These are phyloP conservation scores for Eustalomyia histrio DNA, from an alignment of 2,888 invertebrate species.

Conservation along the genomic window DNA sequence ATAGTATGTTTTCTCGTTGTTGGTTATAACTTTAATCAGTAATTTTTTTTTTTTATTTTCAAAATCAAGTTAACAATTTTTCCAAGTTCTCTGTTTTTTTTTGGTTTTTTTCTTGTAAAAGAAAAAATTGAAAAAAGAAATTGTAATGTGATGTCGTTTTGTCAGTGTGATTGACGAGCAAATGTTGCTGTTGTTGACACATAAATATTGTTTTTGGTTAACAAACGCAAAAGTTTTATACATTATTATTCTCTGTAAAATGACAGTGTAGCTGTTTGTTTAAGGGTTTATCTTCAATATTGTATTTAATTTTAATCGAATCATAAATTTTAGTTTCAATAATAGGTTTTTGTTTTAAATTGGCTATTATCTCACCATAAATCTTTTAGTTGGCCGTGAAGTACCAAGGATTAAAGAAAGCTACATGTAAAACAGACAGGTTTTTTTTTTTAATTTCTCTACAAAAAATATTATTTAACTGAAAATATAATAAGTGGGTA, in stretches of 20 bases:
- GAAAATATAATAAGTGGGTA: no score
- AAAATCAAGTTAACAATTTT: conserved; percentile 47
- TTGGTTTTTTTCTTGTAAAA: conserved; percentile 9
- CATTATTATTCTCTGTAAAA: conserved; percentile 40
- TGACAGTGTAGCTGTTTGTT: conserved; percentile 36
- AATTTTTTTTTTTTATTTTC: conserved; percentile 45
- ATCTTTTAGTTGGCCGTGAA: conserved; percentile 65
- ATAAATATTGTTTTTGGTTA: conserved; percentile 61
- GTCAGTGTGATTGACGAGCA: conserved; percentile 76
- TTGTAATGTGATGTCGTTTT: conserved; percentile 75
- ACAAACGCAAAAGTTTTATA: conserved; percentile 49
- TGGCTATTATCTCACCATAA: conserved; percentile 74
- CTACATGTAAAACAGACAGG: no score
- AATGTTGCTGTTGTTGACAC: conserved; percentile 60
- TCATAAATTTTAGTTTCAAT: conserved; percentile 43
- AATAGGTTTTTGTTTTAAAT: conserved; percentile 70
- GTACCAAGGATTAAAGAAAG: no score
- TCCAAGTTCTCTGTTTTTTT: conserved; percentile 35
- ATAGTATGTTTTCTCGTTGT: conserved; percentile 19
- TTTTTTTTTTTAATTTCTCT: no score
- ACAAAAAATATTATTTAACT: no score
- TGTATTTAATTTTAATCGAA: conserved; percentile 49
- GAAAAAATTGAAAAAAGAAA: conserved; percentile 40
- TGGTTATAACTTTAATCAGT: conserved; percentile 48
- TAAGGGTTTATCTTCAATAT: conserved; percentile 64